A percentile compares a stretch with the other conserved stretches of the same genome.
phyloP scores from a whole-genome alignment of 2,113 vertebrate genomes.

The Shinisaurus crocodilurus region DNA sequence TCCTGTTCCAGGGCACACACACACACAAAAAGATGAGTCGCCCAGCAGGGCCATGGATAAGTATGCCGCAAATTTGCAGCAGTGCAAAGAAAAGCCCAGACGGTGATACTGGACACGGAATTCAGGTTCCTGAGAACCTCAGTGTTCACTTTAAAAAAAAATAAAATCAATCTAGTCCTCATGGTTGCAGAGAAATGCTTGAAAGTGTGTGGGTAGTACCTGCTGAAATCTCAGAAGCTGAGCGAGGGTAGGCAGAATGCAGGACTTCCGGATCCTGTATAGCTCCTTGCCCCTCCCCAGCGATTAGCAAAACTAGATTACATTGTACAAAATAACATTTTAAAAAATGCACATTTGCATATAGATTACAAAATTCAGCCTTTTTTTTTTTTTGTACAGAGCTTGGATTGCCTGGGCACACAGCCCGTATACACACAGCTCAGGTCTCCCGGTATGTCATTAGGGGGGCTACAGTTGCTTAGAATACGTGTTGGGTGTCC shows the following conservation, averaged over 20 bases:
- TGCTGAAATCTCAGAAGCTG: neutral
- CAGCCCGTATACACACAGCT: neutral
- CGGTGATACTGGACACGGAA: no score
- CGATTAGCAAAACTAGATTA: neutral
- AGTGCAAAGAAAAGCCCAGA: neutral
- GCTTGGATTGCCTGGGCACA: neutral
- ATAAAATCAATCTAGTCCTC: neutral
- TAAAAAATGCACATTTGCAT: neutral
- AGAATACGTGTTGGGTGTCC: neutral
- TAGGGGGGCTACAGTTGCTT: neutral
- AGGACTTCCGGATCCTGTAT: neutral
- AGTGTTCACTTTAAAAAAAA: no score
- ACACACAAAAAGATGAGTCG: neutral
- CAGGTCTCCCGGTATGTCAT: neutral
- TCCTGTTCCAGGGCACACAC: neutral
- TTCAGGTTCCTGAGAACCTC: neutral
- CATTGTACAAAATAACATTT: neutral
- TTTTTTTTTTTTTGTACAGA: neutral
- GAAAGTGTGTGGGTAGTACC: neutral
- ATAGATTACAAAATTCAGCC: neutral
- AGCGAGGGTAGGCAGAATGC: neutral
- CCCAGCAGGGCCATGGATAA: neutral
- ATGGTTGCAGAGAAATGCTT: neutral
- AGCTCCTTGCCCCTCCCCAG: no score
- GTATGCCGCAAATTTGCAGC: neutral